Evolutionary conservation across 2,797 vertebrate genomes (phyloP).

Genomic region (Rhinoraja longicauda): DNA sequence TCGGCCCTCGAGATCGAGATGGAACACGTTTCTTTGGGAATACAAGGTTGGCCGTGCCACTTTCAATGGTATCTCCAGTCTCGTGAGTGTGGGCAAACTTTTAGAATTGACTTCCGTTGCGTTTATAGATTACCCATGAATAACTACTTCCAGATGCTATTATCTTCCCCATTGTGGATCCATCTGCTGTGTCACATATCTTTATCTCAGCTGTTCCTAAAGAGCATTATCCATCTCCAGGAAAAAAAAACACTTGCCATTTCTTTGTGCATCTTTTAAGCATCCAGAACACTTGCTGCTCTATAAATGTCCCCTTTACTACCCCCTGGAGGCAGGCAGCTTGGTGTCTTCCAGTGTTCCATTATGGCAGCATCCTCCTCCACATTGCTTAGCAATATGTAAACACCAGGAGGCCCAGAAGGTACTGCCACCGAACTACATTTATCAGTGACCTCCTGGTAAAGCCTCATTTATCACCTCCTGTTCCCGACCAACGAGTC

Average conservation of each 20-base stretch:
- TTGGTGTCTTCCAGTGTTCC: too few species aligned
- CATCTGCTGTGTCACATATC: background rate
- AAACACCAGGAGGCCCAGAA: slow-evolving; percentile 24
- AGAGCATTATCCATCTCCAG: background rate
- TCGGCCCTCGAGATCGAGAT: too few species aligned
- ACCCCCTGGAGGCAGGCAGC: background rate
- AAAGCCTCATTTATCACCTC: slow-evolving; percentile 6
- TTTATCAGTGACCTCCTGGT: slow-evolving; percentile 6
- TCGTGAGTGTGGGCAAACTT: background rate
- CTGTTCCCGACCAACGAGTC: background rate
- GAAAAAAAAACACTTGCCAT: background rate
- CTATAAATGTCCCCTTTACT: background rate
- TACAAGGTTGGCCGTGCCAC: background rate
- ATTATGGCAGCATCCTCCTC: background rate
- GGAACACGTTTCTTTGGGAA: too few species aligned
- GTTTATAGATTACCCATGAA: background rate
- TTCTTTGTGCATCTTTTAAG: background rate
- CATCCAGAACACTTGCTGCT: background rate
- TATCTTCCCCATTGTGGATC: too few species aligned
- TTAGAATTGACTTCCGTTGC: background rate
- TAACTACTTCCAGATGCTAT: background rate
- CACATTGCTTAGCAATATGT: slow-evolving; percentile 24
- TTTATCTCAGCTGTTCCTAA: background rate
- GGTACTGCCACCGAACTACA: background rate
- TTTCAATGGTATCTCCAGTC: background rate